phyloP scores from a whole-genome alignment of 1,140 invertebrate species.

The Gonatopus flavifemur region DNA sequence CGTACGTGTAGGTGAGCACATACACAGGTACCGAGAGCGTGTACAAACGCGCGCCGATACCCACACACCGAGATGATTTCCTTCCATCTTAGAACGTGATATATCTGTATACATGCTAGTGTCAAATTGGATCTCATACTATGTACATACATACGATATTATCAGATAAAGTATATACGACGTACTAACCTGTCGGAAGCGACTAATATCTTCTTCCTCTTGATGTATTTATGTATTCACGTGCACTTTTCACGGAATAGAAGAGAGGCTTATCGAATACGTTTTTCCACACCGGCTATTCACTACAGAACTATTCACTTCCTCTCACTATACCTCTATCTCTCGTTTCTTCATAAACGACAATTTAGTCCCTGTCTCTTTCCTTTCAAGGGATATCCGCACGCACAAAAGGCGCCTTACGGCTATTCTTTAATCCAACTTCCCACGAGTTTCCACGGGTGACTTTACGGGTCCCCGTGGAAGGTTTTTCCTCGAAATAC shows the following conservation, averaged over 20 bases:
- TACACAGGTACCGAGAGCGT: not conserved
- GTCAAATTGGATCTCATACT: too few relatives aligned
- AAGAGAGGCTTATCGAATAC: too few relatives aligned
- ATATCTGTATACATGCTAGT: too few relatives aligned
- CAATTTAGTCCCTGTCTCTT: not conserved
- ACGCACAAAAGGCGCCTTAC: constrained; percentile 16
- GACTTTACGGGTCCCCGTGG: constrained; percentile 21
- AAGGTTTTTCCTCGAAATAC: constrained; percentile 13
- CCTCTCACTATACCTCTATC: constrained; percentile 1
- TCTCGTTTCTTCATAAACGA: not conserved
- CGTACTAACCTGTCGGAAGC: constrained; percentile 45
- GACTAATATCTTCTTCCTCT: constrained; percentile 9
- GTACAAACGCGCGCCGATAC: too few relatives aligned
- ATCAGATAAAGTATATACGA: too few relatives aligned
- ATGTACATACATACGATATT: too few relatives aligned
- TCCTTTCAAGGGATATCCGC: constrained; percentile 9
- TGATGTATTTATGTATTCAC: not conserved
- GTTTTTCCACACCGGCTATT: constrained; percentile 4
- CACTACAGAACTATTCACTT: too few relatives aligned
- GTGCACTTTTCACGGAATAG: too few relatives aligned
- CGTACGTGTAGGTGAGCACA: constrained; percentile 17
- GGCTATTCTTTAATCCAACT: constrained; percentile 14
- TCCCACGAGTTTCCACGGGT: constrained; percentile 23
- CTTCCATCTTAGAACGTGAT: too few relatives aligned
- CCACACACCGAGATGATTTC: too few relatives aligned